A percentile compares a stretch with the other conserved stretches of the same genome.
phyloP scores from a whole-genome alignment of 2,113 vertebrate genomes.

The Pterocles burchelli region DNA sequence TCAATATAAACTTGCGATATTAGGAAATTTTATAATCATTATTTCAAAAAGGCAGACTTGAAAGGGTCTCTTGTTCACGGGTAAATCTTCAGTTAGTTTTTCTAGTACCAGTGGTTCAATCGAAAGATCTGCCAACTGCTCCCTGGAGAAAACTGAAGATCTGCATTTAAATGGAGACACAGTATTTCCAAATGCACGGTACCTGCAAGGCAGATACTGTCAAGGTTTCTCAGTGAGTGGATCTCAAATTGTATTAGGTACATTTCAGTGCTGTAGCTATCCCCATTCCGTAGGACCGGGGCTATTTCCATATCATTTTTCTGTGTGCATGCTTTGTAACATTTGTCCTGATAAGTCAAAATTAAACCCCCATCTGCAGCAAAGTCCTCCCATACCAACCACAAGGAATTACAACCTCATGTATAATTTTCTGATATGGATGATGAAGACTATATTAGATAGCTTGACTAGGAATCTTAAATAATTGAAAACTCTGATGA shows the following conservation, averaged over 20 bases:
- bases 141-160: constrained; percentile 79
- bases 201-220: constrained; percentile 78
- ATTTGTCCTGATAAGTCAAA: constrained; percentile 70
- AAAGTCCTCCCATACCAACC: constrained; percentile 50
- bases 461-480: constrained; percentile 73
- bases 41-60: constrained; percentile 70
- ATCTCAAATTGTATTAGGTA: constrained; percentile 70
- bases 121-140: constrained; percentile 77
- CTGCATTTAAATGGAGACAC: constrained; percentile 81
- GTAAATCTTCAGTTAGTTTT: constrained; percentile 78
- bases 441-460: constrained; percentile 65
- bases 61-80: constrained; percentile 71
- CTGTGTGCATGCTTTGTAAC: constrained; percentile 22
- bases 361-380: constrained; percentile 47
- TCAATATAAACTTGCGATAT: constrained; percentile 68
- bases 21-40: constrained; percentile 65
- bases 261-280: constrained; percentile 51
- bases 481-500: constrained; percentile 80
- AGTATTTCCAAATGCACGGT: constrained; percentile 74
- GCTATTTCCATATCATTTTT: constrained; percentile 58
- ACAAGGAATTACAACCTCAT: constrained; percentile 52
- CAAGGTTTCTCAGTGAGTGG: constrained; percentile 71
- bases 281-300: constrained; percentile 6
- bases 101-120: constrained; percentile 70
- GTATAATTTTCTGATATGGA: constrained; percentile 64